Conservation (phyloP, 2,888 invertebrate genomes). For the Rhimphoctona megacephalus region DNA sequence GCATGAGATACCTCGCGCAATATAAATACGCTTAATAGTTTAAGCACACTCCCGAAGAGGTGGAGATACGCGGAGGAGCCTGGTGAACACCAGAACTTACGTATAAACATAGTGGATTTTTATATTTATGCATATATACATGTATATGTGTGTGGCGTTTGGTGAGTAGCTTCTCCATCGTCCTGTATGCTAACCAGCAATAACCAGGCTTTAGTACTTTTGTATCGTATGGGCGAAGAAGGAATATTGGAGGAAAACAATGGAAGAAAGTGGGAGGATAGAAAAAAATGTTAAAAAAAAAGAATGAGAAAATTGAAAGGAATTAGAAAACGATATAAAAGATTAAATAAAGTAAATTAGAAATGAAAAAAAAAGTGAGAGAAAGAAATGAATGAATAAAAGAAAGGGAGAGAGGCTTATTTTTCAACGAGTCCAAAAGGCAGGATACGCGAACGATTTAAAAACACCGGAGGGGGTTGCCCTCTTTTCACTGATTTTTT, state of each 20-base stretch:
- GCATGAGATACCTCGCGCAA: conserved; percentile 76
- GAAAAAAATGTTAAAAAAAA: background rate
- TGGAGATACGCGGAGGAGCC: conserved; percentile 63
- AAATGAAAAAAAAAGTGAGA: background rate
- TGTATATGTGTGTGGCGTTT: conserved; percentile 23
- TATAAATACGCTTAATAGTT: conserved; percentile 85
- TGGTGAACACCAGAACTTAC: conserved; percentile 26
- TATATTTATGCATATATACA: conserved; percentile 10
- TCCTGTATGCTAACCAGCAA: conserved; percentile 83
- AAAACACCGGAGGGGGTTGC: conserved; percentile 19
- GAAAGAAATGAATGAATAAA: background rate
- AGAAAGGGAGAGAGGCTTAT: background rate
- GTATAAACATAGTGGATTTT: conserved; percentile 22
- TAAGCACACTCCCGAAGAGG: conserved; percentile 81
- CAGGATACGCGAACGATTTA: conserved; percentile 31
- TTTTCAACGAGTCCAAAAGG: conserved; percentile 47
- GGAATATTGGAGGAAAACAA: conserved; percentile 4
- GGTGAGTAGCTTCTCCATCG: conserved; percentile 42
- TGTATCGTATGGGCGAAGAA: conserved; percentile 68
- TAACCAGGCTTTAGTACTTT: conserved; percentile 83
- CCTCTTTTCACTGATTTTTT: conserved; percentile 59
- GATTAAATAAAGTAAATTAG: background rate
- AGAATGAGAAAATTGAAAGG: background rate
- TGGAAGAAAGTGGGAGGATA: background rate
- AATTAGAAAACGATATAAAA: background rate